Percentiles rank a stretch among this genome's conserved stretches.
Conservation (phyloP, 1,140 invertebrate genomes). For the Philopotamus ludificatus region DNA sequence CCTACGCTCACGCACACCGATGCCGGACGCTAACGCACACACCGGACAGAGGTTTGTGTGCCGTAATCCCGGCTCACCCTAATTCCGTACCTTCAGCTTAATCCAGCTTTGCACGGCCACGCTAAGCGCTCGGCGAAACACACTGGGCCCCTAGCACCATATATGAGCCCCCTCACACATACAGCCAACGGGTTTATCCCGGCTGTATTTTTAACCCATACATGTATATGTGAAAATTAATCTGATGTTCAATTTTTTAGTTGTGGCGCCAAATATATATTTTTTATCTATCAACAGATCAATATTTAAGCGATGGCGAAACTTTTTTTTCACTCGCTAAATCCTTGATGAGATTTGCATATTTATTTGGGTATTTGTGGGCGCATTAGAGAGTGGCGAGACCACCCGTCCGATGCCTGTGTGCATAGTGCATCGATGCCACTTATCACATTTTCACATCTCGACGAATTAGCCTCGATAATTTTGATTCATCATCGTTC, state of each 20-base stretch:
- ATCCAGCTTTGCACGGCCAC: conserved; percentile 54
- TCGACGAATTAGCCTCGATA: background rate
- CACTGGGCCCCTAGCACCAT: conserved; percentile 36
- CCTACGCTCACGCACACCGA: too few relatives aligned
- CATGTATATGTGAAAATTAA: too few relatives aligned
- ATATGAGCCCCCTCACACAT: background rate
- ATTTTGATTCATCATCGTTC: background rate
- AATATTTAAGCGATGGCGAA: too few relatives aligned
- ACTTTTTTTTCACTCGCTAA: too few relatives aligned
- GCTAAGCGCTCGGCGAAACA: conserved; percentile 25
- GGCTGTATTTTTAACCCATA: too few relatives aligned
- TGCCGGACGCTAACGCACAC: conserved; percentile 18
- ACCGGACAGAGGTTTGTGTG: conserved; percentile 40
- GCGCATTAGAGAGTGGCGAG: too few relatives aligned
- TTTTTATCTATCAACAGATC: too few relatives aligned
- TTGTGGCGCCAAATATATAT: too few relatives aligned
- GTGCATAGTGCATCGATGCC: background rate
- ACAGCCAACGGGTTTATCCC: conserved; percentile 8
- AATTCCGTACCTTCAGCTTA: conserved; percentile 56
- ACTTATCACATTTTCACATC: background rate
- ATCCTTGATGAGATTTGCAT: too few relatives aligned
- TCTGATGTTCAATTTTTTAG: too few relatives aligned
- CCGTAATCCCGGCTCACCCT: conserved; percentile 55
- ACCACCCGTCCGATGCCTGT: background rate
- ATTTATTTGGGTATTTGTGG: too few relatives aligned